Conservation (phyloP, 2,113 vertebrate species). For the Solenodon paradoxus region DNA sequence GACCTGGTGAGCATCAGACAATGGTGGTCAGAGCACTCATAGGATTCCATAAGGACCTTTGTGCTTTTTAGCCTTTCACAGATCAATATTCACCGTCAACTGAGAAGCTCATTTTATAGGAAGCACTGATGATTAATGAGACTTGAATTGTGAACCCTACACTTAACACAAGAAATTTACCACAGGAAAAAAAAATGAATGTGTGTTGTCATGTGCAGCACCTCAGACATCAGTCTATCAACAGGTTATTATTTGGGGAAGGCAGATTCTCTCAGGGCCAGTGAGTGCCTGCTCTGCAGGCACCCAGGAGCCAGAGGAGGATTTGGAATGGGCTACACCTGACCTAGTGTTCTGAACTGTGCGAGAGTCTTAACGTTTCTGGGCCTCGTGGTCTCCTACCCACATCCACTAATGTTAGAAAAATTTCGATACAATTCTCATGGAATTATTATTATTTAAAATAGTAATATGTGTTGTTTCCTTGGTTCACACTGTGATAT, state of each 20-base stretch:
- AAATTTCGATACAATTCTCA: too few species aligned
- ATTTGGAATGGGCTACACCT: neutral
- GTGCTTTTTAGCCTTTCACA: neutral
- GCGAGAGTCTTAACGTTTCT: neutral
- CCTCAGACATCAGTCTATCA: neutral
- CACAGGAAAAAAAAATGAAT: neutral
- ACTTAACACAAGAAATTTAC: neutral
- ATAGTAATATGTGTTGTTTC: too few species aligned
- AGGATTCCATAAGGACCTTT: neutral
- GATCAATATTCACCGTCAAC: neutral
- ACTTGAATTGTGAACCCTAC: neutral
- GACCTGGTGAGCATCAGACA: neutral
- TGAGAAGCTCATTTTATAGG: neutral
- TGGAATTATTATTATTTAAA: too few species aligned
- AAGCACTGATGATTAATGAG: neutral
- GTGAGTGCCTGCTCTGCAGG: neutral
- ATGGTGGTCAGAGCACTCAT: neutral
- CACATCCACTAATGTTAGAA: neutral
- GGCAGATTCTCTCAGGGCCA: neutral
- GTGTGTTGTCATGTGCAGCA: neutral
- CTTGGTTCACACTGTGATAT: too few species aligned
- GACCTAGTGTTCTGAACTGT: neutral
- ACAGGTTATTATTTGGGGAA: neutral
- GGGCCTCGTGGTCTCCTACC: constrained; percentile 41
- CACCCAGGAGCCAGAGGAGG: neutral